These are phyloP conservation scores for Drosophila auraria DNA, from an alignment of 1,140 invertebrate genomes.

Conservation along the genomic window DNA sequence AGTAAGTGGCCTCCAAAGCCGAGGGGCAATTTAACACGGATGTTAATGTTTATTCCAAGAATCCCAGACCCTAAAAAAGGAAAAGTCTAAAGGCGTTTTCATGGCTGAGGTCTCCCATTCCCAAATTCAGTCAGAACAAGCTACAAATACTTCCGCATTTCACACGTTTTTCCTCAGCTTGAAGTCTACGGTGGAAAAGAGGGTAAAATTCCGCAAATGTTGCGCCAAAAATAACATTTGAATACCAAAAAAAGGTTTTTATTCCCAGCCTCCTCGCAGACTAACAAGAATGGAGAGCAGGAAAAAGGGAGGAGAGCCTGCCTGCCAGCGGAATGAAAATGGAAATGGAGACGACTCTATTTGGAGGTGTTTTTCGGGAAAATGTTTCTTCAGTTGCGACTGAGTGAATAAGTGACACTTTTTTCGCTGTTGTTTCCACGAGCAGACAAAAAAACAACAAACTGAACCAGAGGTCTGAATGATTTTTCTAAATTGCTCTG, in stretches of 20 bases:
- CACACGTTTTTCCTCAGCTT: constrained; percentile 51
- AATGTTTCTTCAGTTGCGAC: constrained; percentile 61
- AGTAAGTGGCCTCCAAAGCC: constrained; percentile 38
- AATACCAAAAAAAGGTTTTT: constrained; percentile 75
- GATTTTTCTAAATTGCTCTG: constrained; percentile 68
- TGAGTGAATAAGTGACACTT: constrained; percentile 72
- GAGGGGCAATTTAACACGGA: constrained; percentile 47
- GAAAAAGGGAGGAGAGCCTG: not conserved
- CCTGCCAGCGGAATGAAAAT: constrained; percentile 27
- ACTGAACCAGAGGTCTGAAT: constrained; percentile 34
- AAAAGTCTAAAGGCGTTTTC: constrained; percentile 55
- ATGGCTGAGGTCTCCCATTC: constrained; percentile 41
- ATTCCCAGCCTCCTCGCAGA: constrained; percentile 47
- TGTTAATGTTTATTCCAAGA: constrained; percentile 44
- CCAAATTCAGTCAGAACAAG: constrained; percentile 43
- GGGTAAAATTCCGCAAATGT: constrained; percentile 61
- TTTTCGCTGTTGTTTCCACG: constrained; percentile 43
- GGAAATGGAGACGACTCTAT: constrained; percentile 62
- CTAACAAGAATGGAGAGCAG: constrained; percentile 41
- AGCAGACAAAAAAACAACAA: constrained; percentile 43
- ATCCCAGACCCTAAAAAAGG: constrained; percentile 16
- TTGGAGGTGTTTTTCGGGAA: constrained; percentile 40
- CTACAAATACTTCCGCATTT: constrained; percentile 75
- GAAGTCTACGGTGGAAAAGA: constrained; percentile 3
- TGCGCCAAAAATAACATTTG: constrained; percentile 78